Evolutionary conservation across 1,140 invertebrate species (phyloP), one percentile per base, ranked within the genome.

Genomic region (Nasonia longicornis): DNA sequence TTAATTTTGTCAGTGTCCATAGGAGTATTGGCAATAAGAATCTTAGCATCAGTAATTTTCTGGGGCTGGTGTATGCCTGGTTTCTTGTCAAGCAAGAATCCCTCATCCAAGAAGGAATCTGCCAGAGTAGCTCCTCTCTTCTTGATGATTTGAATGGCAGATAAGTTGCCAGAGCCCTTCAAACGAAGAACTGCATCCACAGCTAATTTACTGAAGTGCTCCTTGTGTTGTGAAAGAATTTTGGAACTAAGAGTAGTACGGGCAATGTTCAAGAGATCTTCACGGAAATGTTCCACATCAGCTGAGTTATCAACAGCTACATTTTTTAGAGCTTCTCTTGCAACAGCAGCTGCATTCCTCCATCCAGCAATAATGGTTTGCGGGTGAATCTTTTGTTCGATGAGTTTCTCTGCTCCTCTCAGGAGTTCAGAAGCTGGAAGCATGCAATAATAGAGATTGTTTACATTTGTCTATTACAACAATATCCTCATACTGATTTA

Each of bases 1-100:
- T 99, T 99, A 84, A 99, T 99, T 92, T 99, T 99, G 87, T 99
- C 99, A 26, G 98, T 98, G 90, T 99, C 99, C 99, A 99, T 99
- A 0, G 99, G 97, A 52, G 99, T 99, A 88, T 99, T 99, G n/a
- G 98, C 98, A 88, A 99, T 98, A 16, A 99, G 93, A 88, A 99
- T 99, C 87, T 95, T 96, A 1, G 98, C 98, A 88, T 95, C 86
- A 10, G 85, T 81, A 76, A 92, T 86, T 95, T 93, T 92, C 87
- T 97, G 96, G 12, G 97, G 97, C 87, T 98, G 97, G 89, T 96
- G 94, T 72, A 95, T 92, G 70, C 98, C 98, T 22, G 96, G 94
- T 91, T 98, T 99, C 88, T 99, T 99, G 88, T 99, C 98, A 80
- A 99, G 91, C 31, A 99, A 92, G 89, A 99, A 99, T 81, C 99